These are phyloP conservation scores for Drosophila repleta DNA, from an alignment of 1,140 invertebrate genomes.

Conservation along the genomic window DNA sequence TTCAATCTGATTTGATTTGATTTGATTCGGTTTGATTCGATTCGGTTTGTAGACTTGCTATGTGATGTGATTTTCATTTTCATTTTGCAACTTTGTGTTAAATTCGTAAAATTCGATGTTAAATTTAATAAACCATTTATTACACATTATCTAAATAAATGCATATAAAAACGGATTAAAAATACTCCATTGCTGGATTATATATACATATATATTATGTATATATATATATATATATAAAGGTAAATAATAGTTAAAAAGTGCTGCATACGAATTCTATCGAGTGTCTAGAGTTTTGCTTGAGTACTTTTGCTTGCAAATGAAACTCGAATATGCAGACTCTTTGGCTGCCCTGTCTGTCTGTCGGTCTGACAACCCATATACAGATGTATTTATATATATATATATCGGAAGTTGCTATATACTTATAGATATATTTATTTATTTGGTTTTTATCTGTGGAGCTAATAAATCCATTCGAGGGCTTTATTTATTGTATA, in stretches of 20 bases:
- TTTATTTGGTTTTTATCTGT: slow-evolving; percentile 10
- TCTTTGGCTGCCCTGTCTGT: slow-evolving; percentile 13
- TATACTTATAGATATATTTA: slow-evolving; percentile 22
- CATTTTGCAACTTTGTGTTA: slow-evolving; percentile 56
- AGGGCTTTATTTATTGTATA: slow-evolving; percentile 65
- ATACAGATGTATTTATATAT: neutral
- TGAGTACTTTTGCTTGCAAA: slow-evolving; percentile 40
- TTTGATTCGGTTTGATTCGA: no score
- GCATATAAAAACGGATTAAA: slow-evolving; percentile 69
- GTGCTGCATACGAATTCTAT: slow-evolving; percentile 52
- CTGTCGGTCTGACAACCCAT: neutral
- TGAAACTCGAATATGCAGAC: slow-evolving; percentile 45
- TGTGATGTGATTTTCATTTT: slow-evolving; percentile 36
- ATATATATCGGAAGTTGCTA: slow-evolving; percentile 11
- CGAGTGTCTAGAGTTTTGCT: slow-evolving; percentile 31
- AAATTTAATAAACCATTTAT: slow-evolving; percentile 78
- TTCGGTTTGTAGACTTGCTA: slow-evolving; percentile 35
- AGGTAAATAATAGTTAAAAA: slow-evolving; percentile 25
- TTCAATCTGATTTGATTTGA: slow-evolving; percentile 14
- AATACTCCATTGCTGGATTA: slow-evolving; percentile 26
- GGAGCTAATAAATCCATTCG: slow-evolving; percentile 47
- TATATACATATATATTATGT: neutral
- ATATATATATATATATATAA: slow-evolving; percentile 7
- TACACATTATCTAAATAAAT: slow-evolving; percentile 68
- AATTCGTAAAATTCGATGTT: slow-evolving; percentile 83